Evolutionary conservation across 53 echinoderm and acorn worm genomes (phyloP).

Genomic region (Holothuria scabra): DNA sequence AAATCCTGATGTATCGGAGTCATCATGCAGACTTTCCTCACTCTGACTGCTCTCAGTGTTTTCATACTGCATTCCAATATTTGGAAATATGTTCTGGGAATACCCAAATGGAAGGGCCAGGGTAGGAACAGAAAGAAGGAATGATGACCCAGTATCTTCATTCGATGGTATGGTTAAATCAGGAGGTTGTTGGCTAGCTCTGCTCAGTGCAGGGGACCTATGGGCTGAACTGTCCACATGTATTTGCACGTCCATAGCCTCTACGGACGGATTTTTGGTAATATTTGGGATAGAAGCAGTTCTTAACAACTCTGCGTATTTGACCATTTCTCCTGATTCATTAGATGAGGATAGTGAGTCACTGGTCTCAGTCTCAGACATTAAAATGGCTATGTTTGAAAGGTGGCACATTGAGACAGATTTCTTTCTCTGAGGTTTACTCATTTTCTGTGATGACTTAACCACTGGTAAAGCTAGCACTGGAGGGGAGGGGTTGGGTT

Average conservation of each 20-base stretch:
- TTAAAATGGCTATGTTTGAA: neutral
- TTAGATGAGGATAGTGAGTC: too few relatives aligned
- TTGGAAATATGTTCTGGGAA: conserved; percentile 27
- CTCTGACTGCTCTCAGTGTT: neutral
- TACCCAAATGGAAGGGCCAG: conserved; percentile 20
- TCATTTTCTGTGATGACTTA: neutral
- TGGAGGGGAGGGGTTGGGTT: too few relatives aligned
- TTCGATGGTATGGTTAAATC: neutral
- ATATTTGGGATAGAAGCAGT: conserved; percentile 29
- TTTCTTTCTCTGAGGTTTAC: conserved; percentile 32
- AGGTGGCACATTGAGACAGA: conserved; percentile 8
- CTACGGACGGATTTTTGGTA: neutral
- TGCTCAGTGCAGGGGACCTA: neutral
- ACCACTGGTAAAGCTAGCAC: too few relatives aligned
- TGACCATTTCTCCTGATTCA: too few relatives aligned
- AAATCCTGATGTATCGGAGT: conserved; percentile 17
- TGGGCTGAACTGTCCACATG: too few relatives aligned
- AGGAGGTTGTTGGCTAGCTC: neutral
- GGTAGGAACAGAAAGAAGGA: conserved; percentile 8
- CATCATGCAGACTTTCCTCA: conserved; percentile 5
- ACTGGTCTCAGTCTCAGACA: too few relatives aligned
- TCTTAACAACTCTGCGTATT: neutral
- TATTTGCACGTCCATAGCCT: neutral
- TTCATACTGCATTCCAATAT: conserved; percentile 12
- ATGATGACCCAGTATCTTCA: neutral